Evolutionary conservation across 2,113 vertebrate genomes (phyloP), one percentile per base, ranked within the genome.

Genomic region (Aspidoscelis tigris): DNA sequence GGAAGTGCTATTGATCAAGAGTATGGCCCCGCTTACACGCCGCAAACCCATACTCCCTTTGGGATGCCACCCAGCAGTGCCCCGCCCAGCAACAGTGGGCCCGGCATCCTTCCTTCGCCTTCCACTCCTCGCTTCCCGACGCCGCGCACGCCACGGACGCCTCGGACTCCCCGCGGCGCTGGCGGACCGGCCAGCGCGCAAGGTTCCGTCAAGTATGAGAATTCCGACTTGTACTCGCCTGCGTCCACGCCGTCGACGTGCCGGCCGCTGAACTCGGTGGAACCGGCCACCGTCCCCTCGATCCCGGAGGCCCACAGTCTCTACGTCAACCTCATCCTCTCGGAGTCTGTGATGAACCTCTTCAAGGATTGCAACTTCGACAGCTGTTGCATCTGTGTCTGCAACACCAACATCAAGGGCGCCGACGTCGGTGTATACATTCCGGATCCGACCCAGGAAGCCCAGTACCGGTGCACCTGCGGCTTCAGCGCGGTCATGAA

Each of bases 281-380:
- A 99, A 86, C 98, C 99, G 0, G 97, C 98, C 43, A 99, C 99
- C 0, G 98, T 99, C 66, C 97, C 98, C 81, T 98, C 98, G 72
- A 97, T 99, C 90, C 98, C 98, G 0, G 98, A 99, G 95, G 99
- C 99, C 26, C 99, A 99, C 95, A 99, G 99, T 95, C 98, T 99
- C 68, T 99, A 99, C 5, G 99, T 99, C 80, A 99, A 97, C 81
- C 98, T 99, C 94, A 99, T 99, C 93, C 98, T 99, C 86, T 99
- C 99, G 0, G 99, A 99, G 92, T 99, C 99, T 0, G 98, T 99
- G 89, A 98, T 99, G 98, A 99, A 99, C 86, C 97, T 99, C 88
- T 99, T 98, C 95, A 99, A 98, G 92, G 99, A 99, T 96, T 99
- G 99, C 92, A 99, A 98, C 95, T 99, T 99, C 77, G 99, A 99